Percentiles rank a stretch among this genome's conserved stretches.
These are phyloP conservation scores for Zeugodacus cucurbitae DNA, from an alignment of 1,140 invertebrate species.

Conservation along the genomic window DNA sequence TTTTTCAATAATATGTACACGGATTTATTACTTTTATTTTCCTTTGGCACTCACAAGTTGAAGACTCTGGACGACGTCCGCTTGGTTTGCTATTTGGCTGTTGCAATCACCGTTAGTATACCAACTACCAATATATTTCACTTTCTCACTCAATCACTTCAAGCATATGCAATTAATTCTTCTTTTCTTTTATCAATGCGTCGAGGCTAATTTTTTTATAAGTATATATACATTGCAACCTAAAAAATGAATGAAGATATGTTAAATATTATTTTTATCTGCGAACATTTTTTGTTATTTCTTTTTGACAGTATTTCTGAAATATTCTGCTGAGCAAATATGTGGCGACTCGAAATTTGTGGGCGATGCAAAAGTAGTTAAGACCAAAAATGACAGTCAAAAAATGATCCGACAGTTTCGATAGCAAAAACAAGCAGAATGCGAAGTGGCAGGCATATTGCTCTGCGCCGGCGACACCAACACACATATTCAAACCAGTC, in stretches of 20 bases:
- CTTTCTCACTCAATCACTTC: too few species aligned
- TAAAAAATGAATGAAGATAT: neutral
- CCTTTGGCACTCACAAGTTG: conserved; percentile 12
- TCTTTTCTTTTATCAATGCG: neutral
- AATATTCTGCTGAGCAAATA: neutral
- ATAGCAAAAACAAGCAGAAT: neutral
- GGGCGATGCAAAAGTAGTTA: conserved; percentile 17
- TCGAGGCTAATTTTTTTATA: neutral
- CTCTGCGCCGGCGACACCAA: neutral
- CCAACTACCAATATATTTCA: neutral
- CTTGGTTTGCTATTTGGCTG: neutral
- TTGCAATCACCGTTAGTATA: neutral
- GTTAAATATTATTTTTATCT: neutral
- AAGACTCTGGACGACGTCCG: neutral
- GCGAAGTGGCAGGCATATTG: neutral
- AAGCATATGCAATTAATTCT: neutral
- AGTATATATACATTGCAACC: neutral
- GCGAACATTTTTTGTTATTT: neutral
- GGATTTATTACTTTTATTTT: neutral
- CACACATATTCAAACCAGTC: neutral
- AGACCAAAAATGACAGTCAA: neutral
- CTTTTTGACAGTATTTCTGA: neutral
- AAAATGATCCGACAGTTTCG: neutral
- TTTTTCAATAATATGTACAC: neutral
- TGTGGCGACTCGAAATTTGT: conserved; percentile 20